Conservation (phyloP, 1,140 invertebrate species). For the Pristionchus pacificus region DNA sequence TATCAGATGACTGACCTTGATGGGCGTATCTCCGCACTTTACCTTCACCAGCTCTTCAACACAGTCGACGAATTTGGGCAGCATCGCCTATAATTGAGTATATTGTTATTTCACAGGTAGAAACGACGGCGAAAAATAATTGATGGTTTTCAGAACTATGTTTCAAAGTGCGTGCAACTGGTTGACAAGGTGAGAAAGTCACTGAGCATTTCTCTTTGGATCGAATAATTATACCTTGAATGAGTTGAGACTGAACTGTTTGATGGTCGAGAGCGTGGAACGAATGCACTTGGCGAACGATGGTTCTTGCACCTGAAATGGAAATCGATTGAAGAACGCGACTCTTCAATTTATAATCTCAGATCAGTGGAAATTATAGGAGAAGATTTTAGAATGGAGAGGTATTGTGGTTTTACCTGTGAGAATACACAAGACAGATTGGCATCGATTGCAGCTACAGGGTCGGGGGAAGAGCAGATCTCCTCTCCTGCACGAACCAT, state of each 20-base stretch:
- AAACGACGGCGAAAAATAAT: no score
- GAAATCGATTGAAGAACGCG: no score
- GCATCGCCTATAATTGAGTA: slow-evolving; percentile 32
- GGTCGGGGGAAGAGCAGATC: slow-evolving; percentile 51
- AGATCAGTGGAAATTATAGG: not conserved
- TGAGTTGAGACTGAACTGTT: slow-evolving; percentile 46
- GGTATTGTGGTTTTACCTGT: slow-evolving; percentile 27
- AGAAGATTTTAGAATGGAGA: slow-evolving; percentile 2
- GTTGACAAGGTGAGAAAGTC: no score
- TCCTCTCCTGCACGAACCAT: slow-evolving; percentile 46
- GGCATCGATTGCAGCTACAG: slow-evolving; percentile 46
- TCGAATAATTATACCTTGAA: slow-evolving; percentile 22
- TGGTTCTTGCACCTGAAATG: slow-evolving; percentile 46
- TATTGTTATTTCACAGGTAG: no score
- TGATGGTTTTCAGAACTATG: no score
- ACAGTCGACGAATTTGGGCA: slow-evolving; percentile 53
- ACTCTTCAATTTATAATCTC: no score
- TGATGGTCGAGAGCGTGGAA: slow-evolving; percentile 48
- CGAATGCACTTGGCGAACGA: slow-evolving; percentile 52
- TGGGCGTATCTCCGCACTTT: slow-evolving; percentile 44
- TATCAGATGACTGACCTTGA: slow-evolving; percentile 30
- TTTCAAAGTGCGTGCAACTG: no score
- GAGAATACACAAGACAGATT: slow-evolving; percentile 49
- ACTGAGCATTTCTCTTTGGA: no score
- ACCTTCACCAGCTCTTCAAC: slow-evolving; percentile 47